These are phyloP conservation scores for Podotricha telesiphe DNA, from an alignment of 2,888 invertebrate species.

Conservation along the genomic window DNA sequence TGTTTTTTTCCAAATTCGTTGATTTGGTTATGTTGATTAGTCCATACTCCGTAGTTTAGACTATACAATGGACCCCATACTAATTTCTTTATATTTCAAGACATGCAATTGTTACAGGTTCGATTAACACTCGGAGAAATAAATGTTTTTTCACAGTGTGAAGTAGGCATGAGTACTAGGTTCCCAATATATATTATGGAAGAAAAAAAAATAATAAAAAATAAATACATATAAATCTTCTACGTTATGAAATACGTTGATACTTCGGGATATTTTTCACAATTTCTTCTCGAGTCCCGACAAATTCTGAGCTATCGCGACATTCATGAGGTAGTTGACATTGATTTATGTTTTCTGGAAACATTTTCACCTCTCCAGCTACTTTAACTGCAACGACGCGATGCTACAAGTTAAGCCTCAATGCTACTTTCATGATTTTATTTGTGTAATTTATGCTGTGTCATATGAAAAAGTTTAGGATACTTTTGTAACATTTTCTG, in stretches of 20 bases:
- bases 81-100: too few species aligned
- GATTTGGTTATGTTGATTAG: too few species aligned
- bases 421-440: neutral
- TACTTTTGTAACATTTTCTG: neutral
- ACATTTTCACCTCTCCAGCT: constrained; percentile 12
- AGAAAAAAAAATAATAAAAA: too few species aligned
- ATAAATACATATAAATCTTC: neutral
- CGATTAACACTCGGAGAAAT: too few species aligned
- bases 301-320: constrained; percentile 43
- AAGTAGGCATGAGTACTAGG: too few species aligned
- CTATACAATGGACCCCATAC: too few species aligned
- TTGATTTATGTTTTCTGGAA: constrained; percentile 38
- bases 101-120: too few species aligned
- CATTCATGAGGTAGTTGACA: constrained; percentile 41
- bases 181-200: too few species aligned
- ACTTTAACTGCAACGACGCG: neutral
- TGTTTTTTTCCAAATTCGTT: too few species aligned
- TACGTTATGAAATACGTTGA: neutral
- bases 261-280: constrained; percentile 11
- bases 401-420: neutral
- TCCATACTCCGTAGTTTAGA: too few species aligned
- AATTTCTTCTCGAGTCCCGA: constrained; percentile 29
- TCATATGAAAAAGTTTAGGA: neutral
- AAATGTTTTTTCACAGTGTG: too few species aligned
- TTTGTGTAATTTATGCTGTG: neutral